These are phyloP conservation scores for Rostratula benghalensis DNA, from an alignment of 2,113 vertebrate genomes.

Conservation along the genomic window DNA sequence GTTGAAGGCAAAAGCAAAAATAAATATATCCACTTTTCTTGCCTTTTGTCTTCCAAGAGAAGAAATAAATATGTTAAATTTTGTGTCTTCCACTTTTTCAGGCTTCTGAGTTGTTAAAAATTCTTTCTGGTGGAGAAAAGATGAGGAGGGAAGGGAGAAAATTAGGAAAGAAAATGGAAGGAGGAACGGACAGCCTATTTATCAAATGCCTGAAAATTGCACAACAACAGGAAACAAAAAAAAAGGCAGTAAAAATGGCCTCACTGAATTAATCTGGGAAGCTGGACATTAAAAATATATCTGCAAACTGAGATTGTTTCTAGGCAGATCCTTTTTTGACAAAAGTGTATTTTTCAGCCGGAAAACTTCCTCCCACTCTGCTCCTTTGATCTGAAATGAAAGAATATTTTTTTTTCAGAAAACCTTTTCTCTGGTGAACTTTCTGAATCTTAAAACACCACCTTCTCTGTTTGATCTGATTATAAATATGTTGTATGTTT, in stretches of 20 bases:
- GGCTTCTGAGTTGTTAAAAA: neutral
- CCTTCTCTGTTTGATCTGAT: slow-evolving; percentile 10
- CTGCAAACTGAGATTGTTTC: neutral
- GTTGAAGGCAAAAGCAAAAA: neutral
- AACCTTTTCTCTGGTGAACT: neutral
- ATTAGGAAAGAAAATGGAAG: neutral
- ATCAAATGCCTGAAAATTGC: neutral
- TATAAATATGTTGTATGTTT: neutral
- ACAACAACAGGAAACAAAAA: neutral
- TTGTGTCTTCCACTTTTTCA: neutral
- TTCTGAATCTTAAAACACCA: neutral
- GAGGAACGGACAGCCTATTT: neutral
- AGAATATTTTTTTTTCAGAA: neutral
- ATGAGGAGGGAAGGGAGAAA: neutral
- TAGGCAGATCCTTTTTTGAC: neutral
- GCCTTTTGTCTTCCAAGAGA: neutral
- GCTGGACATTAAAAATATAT: neutral
- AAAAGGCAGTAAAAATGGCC: neutral
- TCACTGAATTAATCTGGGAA: neutral
- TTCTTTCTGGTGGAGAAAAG: neutral
- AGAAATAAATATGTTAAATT: neutral
- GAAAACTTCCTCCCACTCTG: neutral
- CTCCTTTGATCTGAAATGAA: slow-evolving; percentile 7
- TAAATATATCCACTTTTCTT: neutral
- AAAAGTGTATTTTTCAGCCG: neutral